Conservation (phyloP, 2,797 vertebrate genomes). For the Acrocephalus scirpaceus region DNA sequence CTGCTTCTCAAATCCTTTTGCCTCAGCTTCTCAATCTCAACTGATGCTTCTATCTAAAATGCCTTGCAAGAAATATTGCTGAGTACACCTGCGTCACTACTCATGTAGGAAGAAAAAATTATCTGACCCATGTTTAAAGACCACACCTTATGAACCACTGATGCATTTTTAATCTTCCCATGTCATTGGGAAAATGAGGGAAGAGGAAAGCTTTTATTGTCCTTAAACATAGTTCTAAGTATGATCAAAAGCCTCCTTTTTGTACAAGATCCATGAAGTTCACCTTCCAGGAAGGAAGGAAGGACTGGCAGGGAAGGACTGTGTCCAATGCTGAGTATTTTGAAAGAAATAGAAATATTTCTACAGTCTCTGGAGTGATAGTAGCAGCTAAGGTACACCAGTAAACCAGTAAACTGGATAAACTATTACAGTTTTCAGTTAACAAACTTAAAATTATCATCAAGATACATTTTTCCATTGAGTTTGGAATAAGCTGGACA, state of each 20-base stretch:
- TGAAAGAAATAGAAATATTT: neutral
- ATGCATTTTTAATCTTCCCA: neutral
- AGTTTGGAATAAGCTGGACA: neutral
- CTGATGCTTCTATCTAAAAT: neutral
- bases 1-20: neutral
- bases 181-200: neutral
- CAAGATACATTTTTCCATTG: neutral
- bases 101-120: neutral
- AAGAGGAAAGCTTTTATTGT: neutral
- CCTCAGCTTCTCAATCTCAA: neutral
- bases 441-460: neutral
- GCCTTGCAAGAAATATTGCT: neutral
- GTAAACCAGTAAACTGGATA: neutral
- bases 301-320: neutral
- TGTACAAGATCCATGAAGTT: neutral
- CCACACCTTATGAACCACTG: neutral
- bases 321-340: neutral
- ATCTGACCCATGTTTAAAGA: neutral
- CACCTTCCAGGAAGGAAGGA: neutral
- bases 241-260: neutral
- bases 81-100: neutral
- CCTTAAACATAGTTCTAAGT: neutral
- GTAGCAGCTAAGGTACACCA: neutral
- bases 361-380: neutral
- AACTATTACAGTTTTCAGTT: neutral